Evolutionary conservation across 2,113 vertebrate genomes (phyloP), one percentile per base, ranked within the genome.

Genomic region (Epinephelus cyanopodus): DNA sequence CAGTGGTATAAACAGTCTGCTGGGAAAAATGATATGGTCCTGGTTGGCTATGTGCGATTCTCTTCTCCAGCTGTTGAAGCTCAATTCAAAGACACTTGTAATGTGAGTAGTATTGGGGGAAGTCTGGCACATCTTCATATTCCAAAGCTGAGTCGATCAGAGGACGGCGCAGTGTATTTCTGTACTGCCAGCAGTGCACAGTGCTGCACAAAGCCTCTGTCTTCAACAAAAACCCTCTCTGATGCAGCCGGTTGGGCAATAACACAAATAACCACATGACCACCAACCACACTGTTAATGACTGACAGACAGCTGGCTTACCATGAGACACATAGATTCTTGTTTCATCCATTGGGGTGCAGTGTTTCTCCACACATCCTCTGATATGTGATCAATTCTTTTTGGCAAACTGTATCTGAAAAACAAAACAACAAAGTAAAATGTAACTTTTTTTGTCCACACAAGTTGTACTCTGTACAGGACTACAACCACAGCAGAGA

Each of bases 1-100:
- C 79, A 74, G 76, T 90, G 86, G 86, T 90, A 88, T 48, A 90
- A 78, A 62, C 86, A 69, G 74, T 25, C 83, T 47, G 13, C 29
- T 2, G 82, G 61, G 52, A 0, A 1, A 61, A 76, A n/a, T 10
- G 66, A 90, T 1, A 69, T 90, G 72, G 23, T 27, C 58, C 75
- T 90, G 2, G 8, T 90, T 6, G 75, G 65, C 8, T 80, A 79
- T 53, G 85, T 0, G 6, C 52, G 21, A 17, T 79, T 45, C 52
- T 1, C 23, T 3, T 18, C 5, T 60, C 0, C 5, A 56, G 14
- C 0, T 33, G 71, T 90, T 1, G 88, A 90, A 74, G 52, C 69
- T 17, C 1, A 11, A n/a, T 87, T 82, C n/a, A 64, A 70, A 50
- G 27, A 1, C 6, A 13, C 1, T 12, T 77, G 82, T 17, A 25